Conservation (phyloP, 2,113 vertebrate genomes). For the Crotalus viridis region DNA sequence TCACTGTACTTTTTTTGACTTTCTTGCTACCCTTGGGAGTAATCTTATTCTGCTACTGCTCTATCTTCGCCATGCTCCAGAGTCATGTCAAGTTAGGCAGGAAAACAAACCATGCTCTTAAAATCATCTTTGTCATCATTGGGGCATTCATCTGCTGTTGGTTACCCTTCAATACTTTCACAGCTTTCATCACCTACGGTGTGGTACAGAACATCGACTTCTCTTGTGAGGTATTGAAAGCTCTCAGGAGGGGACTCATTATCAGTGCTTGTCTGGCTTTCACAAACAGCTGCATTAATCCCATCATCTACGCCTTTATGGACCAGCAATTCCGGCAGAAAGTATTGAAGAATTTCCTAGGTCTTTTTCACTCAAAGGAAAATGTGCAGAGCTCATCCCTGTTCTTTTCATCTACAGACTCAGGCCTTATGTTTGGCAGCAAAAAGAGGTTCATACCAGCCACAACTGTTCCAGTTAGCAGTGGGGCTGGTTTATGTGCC, state of each 20-base stretch:
- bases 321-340: constrained; percentile 78
- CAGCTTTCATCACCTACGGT: constrained; percentile 58
- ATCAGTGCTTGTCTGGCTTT: constrained; percentile 82
- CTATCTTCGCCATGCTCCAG: constrained; percentile 74
- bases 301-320: constrained; percentile 80
- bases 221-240: constrained; percentile 34
- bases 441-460: constrained; percentile 5
- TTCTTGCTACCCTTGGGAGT: constrained; percentile 77
- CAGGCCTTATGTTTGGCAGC: constrained; percentile 7
- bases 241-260: constrained; percentile 63
- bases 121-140: constrained; percentile 80
- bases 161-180: constrained; percentile 82
- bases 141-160: constrained; percentile 80
- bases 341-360: constrained; percentile 12
- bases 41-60: constrained; percentile 79
- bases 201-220: constrained; percentile 27
- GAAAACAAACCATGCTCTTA: constrained; percentile 74
- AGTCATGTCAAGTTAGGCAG: constrained; percentile 61
- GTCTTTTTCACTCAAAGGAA: not conserved
- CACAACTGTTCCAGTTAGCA: not conserved
- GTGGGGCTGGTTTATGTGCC: not conserved
- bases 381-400: not conserved
- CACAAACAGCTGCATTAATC: constrained; percentile 84
- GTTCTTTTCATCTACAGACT: constrained; percentile 28
- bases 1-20: constrained; percentile 74